phyloP scores from a whole-genome alignment of 2,113 vertebrate species.

The Phainopepla nitens region DNA sequence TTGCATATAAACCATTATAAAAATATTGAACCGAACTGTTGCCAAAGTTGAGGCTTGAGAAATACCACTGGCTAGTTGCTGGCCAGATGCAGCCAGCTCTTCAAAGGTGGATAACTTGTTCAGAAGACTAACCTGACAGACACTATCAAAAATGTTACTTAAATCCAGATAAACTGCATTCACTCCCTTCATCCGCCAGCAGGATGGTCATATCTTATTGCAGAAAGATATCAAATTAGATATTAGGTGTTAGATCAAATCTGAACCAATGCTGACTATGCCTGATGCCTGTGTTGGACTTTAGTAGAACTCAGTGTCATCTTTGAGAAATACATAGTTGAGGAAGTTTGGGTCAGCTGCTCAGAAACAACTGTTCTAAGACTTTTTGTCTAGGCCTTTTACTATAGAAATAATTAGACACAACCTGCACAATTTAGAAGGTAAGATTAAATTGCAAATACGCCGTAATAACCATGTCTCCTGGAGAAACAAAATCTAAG shows the following conservation, averaged over 20 bases:
- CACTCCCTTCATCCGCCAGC: background rate
- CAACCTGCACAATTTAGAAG: background rate
- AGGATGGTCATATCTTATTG: background rate
- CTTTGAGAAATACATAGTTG: background rate
- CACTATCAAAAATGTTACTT: background rate
- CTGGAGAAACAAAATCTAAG: background rate
- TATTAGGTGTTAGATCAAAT: too few relatives aligned
- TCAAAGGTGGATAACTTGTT: background rate
- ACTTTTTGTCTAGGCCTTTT: background rate
- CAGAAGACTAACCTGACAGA: background rate
- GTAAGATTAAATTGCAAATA: background rate
- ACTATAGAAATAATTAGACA: background rate
- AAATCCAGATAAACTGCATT: background rate
- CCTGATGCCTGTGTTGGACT: background rate
- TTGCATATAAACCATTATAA: background rate
- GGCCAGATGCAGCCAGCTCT: background rate
- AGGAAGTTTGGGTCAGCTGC: background rate
- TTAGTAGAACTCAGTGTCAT: background rate
- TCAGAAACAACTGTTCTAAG: background rate
- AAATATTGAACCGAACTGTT: background rate
- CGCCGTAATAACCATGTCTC: background rate
- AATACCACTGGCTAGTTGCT: accelerated
- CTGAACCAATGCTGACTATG: background rate
- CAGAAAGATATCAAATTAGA: background rate
- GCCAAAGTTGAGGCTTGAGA: background rate